These are phyloP conservation scores for human (Homo sapiens) DNA, from an alignment of 2,113 vertebrate genomes.

Conservation along the genomic window GRCh38 chr13:98299001-98299500, in stretches of 20 bases:
- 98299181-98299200: background rate
- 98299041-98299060: fast-evolving
- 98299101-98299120: background rate
- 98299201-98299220: background rate
- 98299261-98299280: constrained; percentile 24
- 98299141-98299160: background rate
- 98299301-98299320: background rate
- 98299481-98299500: background rate
- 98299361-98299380: background rate
- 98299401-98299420: background rate
- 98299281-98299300: background rate
- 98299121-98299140: background rate
- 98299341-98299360: background rate
- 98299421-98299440: background rate
- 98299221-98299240: background rate
- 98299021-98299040: background rate
- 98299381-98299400: background rate
- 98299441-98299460: background rate
- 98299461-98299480: background rate
- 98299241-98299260: background rate
- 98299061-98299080: background rate
- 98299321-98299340: background rate
- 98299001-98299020: background rate
- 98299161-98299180: background rate
- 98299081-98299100: background rate